A percentile compares a stretch with the other conserved stretches of the same genome.
Evolutionary conservation across 2,113 vertebrate species (phyloP).

Genomic region (Petaurus breviceps): DNA sequence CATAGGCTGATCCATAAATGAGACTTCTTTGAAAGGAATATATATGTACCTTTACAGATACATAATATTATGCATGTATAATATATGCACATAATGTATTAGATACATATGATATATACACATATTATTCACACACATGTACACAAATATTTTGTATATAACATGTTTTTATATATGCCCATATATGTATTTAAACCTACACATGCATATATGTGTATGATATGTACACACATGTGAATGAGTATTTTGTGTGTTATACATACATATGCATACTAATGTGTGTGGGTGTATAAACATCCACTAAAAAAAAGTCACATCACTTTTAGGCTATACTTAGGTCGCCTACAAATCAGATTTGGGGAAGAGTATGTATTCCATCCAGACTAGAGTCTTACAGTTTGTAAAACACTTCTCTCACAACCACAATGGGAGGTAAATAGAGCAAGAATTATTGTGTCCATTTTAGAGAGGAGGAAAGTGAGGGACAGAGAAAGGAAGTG

Average conservation of each 20-base stretch:
- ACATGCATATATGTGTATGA: too few relatives aligned
- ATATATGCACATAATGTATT: too few relatives aligned
- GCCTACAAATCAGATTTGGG: neutral
- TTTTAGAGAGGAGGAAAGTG: too few relatives aligned
- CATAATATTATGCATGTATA: neutral
- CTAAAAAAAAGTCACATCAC: neutral
- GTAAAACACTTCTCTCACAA: neutral
- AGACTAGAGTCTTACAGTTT: neutral
- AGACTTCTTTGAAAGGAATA: neutral
- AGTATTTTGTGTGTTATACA: neutral
- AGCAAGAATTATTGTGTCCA: neutral
- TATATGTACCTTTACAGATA: neutral
- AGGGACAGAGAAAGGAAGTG: neutral
- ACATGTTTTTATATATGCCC: too few relatives aligned
- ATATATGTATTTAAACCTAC: too few relatives aligned
- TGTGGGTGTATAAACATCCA: neutral
- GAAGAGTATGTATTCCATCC: neutral
- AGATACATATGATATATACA: too few relatives aligned
- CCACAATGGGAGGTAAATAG: neutral
- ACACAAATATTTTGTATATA: too few relatives aligned
- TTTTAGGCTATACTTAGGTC: neutral
- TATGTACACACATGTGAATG: too few relatives aligned
- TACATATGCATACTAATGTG: too few relatives aligned
- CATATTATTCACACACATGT: too few relatives aligned
- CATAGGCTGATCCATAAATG: neutral